Evolutionary conservation across 1,140 invertebrate genomes (phyloP).

Genomic region (Drosophila sp.): DNA sequence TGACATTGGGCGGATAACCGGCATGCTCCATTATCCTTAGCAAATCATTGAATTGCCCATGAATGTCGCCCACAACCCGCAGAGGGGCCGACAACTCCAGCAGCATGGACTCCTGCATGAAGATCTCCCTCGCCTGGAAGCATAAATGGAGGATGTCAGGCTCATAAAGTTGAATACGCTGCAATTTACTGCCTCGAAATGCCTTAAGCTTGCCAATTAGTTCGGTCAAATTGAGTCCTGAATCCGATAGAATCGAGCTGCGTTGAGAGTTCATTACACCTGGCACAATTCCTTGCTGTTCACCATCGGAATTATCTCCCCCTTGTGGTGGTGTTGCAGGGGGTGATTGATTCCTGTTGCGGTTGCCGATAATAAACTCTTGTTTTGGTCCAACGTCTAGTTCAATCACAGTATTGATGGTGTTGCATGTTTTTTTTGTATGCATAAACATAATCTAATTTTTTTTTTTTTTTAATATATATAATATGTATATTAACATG

Average conservation of each 20-base stretch:
- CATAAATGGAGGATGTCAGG: slow-evolving; percentile 24
- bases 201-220: slow-evolving; percentile 23
- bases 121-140: slow-evolving; percentile 97
- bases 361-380: neutral
- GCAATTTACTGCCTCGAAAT: slow-evolving; percentile 20
- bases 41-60: slow-evolving; percentile 99
- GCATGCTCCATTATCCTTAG: slow-evolving; percentile 98
- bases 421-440: neutral
- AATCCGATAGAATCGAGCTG: neutral
- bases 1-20: slow-evolving; percentile 98
- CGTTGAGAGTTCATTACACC: neutral
- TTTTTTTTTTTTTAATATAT: neutral
- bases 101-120: slow-evolving; percentile 98
- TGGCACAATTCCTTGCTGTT: neutral
- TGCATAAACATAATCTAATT: neutral
- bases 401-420: neutral
- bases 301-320: neutral
- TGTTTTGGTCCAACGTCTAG: neutral
- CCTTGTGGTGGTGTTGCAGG: neutral
- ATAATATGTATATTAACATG: neutral
- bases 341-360: neutral
- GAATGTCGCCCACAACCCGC: slow-evolving; percentile 99
- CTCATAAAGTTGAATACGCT: slow-evolving; percentile 24
- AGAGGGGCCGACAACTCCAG: slow-evolving; percentile 98
- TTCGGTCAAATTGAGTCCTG: slow-evolving; percentile 7